These are phyloP conservation scores for Oxytorus armatus DNA, from an alignment of 2,888 invertebrate species.

Conservation along the genomic window DNA sequence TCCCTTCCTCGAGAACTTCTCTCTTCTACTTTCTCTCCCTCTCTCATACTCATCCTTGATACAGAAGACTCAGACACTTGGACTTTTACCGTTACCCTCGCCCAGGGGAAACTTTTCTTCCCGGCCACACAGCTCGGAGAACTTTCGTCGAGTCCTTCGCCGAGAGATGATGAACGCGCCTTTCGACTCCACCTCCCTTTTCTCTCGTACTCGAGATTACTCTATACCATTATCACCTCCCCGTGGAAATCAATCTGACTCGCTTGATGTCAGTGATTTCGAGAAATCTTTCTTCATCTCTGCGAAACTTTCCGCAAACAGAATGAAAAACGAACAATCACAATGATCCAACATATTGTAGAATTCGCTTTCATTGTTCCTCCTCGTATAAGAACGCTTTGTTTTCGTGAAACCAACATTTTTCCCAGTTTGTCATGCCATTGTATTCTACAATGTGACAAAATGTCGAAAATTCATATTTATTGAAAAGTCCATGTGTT, in stretches of 20 bases:
- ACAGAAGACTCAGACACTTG: slow-evolving; percentile 54
- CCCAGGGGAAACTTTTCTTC: slow-evolving; percentile 58
- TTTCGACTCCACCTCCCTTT: slow-evolving; percentile 23
- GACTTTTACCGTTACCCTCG: slow-evolving; percentile 49
- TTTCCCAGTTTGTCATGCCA: too few species aligned
- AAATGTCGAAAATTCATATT: too few species aligned
- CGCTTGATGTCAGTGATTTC: slow-evolving; percentile 46
- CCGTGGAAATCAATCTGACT: slow-evolving; percentile 58
- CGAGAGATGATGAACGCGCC: slow-evolving; percentile 63
- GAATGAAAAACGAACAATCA: slow-evolving; percentile 9
- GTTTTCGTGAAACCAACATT: too few species aligned
- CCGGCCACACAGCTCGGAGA: slow-evolving; percentile 37
- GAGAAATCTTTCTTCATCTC: slow-evolving; percentile 33
- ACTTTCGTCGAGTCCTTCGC: slow-evolving; percentile 60
- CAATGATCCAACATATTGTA: background rate
- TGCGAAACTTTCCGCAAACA: slow-evolving; percentile 29
- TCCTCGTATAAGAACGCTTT: background rate
- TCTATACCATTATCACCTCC: slow-evolving; percentile 16
- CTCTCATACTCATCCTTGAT: slow-evolving; percentile 39
- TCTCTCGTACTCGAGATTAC: slow-evolving; percentile 2
- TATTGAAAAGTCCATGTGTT: too few species aligned
- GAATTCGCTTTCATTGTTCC: background rate
- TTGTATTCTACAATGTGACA: too few species aligned
- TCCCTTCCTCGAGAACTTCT: slow-evolving; percentile 49
- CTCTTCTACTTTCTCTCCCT: slow-evolving; percentile 7